Conservation (phyloP, 2,113 vertebrate genomes). For the Tragelaphus scriptus region DNA sequence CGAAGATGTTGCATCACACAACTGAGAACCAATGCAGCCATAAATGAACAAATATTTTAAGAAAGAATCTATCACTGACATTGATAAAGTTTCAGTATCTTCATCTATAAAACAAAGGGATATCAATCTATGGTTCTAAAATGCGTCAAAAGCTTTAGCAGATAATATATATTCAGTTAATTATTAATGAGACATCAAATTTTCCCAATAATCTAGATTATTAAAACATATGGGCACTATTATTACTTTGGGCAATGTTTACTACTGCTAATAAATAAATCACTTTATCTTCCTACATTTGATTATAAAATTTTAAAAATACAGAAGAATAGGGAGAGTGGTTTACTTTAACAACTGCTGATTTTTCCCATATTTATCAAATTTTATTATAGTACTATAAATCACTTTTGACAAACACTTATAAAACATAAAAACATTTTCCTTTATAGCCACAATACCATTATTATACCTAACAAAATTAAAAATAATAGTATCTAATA, state of each 20-base stretch:
- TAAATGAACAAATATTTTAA: not conserved
- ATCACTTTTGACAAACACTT: not conserved
- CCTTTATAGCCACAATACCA: not conserved
- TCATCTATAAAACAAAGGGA: not conserved
- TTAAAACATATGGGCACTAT: not conserved
- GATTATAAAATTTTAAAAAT: not conserved
- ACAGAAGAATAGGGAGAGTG: not conserved
- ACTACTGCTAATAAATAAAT: not conserved
- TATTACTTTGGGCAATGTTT: not conserved
- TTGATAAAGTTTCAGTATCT: not conserved
- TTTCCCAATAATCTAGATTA: not conserved
- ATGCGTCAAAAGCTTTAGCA: not conserved
- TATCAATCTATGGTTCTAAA: not conserved
- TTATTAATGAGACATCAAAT: not conserved
- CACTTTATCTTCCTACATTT: not conserved
- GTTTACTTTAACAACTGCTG: constrained; percentile 17
- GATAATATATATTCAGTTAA: not conserved
- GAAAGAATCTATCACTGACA: not conserved
- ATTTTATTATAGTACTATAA: constrained; percentile 9
- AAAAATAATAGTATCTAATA: constrained; percentile 12
- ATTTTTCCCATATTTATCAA: not conserved
- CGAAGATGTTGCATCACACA: not conserved
- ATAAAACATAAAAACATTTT: constrained; percentile 16
- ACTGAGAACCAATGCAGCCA: not conserved
- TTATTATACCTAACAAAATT: not conserved